Percentiles rank a stretch among this genome's conserved stretches.
These are phyloP conservation scores for Tachysurus vachellii DNA, from an alignment of 2,113 vertebrate genomes.

Conservation along the genomic window DNA sequence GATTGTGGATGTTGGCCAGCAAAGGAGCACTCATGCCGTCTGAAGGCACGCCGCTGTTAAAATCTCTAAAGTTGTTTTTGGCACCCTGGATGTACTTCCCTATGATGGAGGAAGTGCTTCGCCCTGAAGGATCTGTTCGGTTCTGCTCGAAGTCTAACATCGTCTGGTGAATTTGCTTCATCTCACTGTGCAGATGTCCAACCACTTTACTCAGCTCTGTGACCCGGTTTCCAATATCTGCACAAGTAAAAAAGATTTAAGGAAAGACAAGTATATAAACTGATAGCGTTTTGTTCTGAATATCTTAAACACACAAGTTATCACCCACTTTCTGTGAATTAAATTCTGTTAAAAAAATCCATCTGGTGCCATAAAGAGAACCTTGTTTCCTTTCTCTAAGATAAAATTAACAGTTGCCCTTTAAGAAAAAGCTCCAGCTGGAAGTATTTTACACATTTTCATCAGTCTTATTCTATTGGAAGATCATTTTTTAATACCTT, in stretches of 20 bases:
- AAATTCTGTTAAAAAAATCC: neutral
- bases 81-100: conserved; percentile 81
- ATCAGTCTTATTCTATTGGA: neutral
- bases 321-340: neutral
- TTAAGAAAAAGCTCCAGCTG: neutral
- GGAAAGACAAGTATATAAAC: neutral
- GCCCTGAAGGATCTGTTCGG: neutral
- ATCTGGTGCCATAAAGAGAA: neutral
- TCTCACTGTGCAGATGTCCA: conserved; percentile 73
- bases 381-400: neutral
- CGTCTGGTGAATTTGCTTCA: conserved; percentile 70
- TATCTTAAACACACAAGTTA: neutral
- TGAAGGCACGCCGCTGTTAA: conserved; percentile 52
- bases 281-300: neutral
- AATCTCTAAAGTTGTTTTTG: conserved; percentile 81
- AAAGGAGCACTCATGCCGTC: conserved; percentile 48
- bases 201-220: conserved; percentile 83
- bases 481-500: conserved; percentile 73
- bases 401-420: neutral
- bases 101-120: conserved; percentile 73
- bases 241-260: neutral
- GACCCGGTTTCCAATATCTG: conserved; percentile 85
- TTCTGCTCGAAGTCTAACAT: conserved; percentile 53
- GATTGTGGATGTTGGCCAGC: conserved; percentile 62
- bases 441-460: neutral